Percentiles rank a stretch among this genome's conserved stretches.
Conservation (phyloP, 2,888 invertebrate species). For the Epicampocera succincta region DNA sequence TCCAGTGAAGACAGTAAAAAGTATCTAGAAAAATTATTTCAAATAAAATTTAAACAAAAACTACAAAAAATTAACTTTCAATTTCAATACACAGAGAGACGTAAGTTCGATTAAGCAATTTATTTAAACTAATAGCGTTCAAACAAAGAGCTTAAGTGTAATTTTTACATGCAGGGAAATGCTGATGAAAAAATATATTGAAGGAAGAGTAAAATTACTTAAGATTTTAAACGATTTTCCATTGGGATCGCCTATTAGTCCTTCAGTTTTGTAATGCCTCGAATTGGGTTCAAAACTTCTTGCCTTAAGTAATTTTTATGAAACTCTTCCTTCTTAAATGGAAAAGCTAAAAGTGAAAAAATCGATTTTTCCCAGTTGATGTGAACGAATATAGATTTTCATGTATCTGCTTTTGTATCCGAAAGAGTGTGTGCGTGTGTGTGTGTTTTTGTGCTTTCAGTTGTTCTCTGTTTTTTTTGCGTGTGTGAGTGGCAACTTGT, state of each 20-base stretch:
- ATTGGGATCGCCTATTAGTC: not conserved
- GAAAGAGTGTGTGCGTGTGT: constrained; percentile 54
- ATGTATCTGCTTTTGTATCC: constrained; percentile 66
- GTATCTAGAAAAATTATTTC: constrained; percentile 59
- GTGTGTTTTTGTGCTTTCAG: constrained; percentile 33
- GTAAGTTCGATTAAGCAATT: constrained; percentile 76
- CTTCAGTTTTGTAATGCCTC: not conserved
- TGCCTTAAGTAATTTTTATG: constrained; percentile 18
- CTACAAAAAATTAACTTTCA: constrained; percentile 27
- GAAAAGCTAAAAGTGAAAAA: constrained; percentile 64
- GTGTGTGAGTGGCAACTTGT: constrained; percentile 38
- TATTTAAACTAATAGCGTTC: constrained; percentile 37
- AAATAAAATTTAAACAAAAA: constrained; percentile 55
- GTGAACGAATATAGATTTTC: constrained; percentile 71
- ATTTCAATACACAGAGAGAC: constrained; percentile 77
- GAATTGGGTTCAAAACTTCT: not conserved
- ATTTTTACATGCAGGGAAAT: constrained; percentile 12
- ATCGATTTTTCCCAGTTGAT: constrained; percentile 72
- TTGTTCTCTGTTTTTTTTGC: constrained; percentile 44
- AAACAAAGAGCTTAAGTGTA: constrained; percentile 14
- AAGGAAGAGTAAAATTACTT: constrained; percentile 6
- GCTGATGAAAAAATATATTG: constrained; percentile 6
- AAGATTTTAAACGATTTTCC: not conserved
- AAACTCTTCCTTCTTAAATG: constrained; percentile 18
- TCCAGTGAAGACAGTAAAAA: constrained; percentile 36